A percentile compares a stretch with the other conserved stretches of the same genome.
Evolutionary conservation across 2,888 invertebrate genomes (phyloP).

Genomic region (Lasioglossum morio): DNA sequence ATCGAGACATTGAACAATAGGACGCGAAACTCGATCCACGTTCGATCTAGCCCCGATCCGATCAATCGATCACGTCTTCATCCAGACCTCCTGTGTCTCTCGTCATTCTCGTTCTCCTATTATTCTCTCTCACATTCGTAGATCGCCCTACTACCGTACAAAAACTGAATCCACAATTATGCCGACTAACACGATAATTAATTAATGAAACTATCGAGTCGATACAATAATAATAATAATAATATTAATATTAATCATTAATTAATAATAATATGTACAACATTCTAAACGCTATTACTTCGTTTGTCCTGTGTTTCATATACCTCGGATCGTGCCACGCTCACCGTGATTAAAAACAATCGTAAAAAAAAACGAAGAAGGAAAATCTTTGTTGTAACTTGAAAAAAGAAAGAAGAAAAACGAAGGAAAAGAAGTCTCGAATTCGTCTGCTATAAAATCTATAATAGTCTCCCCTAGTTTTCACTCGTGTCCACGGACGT

Average conservation of each 20-base stretch:
- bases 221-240: slow-evolving; percentile 80
- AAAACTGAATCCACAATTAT: slow-evolving; percentile 80
- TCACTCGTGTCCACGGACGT: not conserved
- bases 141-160: slow-evolving; percentile 73
- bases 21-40: not conserved
- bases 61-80: slow-evolving; percentile 59
- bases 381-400: not conserved
- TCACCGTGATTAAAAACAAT: slow-evolving; percentile 43
- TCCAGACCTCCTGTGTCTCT: not conserved
- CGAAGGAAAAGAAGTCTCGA: slow-evolving; percentile 6
- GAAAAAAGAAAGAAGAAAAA: not conserved
- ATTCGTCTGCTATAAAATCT: not conserved
- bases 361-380: not conserved
- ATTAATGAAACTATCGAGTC: slow-evolving; percentile 82
- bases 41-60: slow-evolving; percentile 12
- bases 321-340: slow-evolving; percentile 76
- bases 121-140: slow-evolving; percentile 10
- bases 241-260: slow-evolving; percentile 80
- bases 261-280: slow-evolving; percentile 83
- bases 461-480: not conserved
- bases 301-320: slow-evolving; percentile 67
- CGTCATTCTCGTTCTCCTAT: not conserved
- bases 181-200: slow-evolving; percentile 80
- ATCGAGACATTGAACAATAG: not conserved
- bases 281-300: slow-evolving; percentile 70